Evolutionary conservation across 2,888 invertebrate genomes (phyloP).

Genomic region (Caenorhabditis drosophilae): DNA sequence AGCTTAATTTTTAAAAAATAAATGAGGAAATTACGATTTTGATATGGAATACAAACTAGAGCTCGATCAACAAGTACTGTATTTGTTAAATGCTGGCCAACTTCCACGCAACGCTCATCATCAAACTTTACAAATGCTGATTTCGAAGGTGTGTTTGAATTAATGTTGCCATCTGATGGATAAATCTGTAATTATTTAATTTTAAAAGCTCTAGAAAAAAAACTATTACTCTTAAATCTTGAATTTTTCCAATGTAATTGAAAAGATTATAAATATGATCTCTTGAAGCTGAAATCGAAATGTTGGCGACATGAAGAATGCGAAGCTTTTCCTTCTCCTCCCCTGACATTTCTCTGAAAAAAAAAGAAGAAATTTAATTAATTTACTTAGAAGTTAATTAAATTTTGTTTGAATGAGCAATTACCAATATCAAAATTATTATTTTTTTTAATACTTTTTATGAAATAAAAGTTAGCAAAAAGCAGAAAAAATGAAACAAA

Average conservation of each 20-base stretch:
- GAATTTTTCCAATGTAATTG: conserved; percentile 60
- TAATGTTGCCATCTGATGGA: conserved; percentile 58
- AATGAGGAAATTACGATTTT: conserved; percentile 45
- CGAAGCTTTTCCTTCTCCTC: conserved; percentile 43
- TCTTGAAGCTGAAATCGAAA: conserved; percentile 62
- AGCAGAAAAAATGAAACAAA: not conserved
- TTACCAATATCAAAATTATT: not conserved
- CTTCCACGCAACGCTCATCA: conserved; percentile 84
- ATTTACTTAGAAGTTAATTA: too few relatives aligned
- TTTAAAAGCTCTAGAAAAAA: too few relatives aligned
- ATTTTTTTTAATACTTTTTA: too few relatives aligned
- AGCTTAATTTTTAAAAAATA: not conserved
- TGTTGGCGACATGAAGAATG: conserved; percentile 67
- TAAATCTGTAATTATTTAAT: too few relatives aligned
- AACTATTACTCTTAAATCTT: conserved; percentile 47
- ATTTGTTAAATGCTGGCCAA: conserved; percentile 97
- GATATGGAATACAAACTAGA: conserved; percentile 87
- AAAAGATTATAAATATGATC: conserved; percentile 67
- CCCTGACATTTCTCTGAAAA: conserved; percentile 21
- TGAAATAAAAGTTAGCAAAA: too few relatives aligned
- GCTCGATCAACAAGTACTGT: conserved; percentile 98
- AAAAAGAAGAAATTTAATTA: too few relatives aligned
- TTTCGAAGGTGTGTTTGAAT: conserved; percentile 70
- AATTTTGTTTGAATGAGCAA: too few relatives aligned
- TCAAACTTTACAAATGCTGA: conserved; percentile 96